A percentile compares a stretch with the other conserved stretches of the same genome.
phyloP scores from a whole-genome alignment of 2,797 vertebrate species.

The Bufotes viridis region DNA sequence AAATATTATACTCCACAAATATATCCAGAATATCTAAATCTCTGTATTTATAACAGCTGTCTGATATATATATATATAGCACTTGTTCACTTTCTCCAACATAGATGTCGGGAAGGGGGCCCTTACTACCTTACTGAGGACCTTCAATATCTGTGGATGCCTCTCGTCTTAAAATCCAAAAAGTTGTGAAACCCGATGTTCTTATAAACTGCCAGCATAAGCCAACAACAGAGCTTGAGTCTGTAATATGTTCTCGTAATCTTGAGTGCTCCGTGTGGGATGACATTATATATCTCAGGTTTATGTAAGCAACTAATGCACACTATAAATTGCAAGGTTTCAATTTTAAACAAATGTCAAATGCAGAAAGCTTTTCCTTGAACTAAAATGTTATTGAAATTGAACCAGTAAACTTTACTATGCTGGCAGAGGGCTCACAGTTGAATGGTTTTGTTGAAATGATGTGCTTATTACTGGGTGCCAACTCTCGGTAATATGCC shows the following conservation, averaged over 20 bases:
- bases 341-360: conserved; percentile 19
- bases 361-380: neutral
- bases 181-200: too few species aligned
- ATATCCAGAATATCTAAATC: too few species aligned
- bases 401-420: neutral
- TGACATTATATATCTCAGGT: conserved; percentile 7
- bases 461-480: neutral
- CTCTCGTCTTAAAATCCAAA: neutral
- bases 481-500: neutral
- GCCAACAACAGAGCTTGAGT: too few species aligned
- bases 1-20: too few species aligned
- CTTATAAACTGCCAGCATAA: neutral
- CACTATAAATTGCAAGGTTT: conserved; percentile 14
- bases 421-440: neutral
- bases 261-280: neutral
- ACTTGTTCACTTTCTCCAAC: too few species aligned
- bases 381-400: neutral
- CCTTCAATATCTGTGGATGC: too few species aligned
- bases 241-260: neutral
- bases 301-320: conserved; percentile 13
- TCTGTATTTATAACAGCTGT: too few species aligned
- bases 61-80: too few species aligned
- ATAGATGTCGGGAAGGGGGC: too few species aligned
- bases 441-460: neutral
- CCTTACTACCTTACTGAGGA: too few species aligned